Conservation (phyloP, 2,888 invertebrate species). For the Tachina lurida region DNA sequence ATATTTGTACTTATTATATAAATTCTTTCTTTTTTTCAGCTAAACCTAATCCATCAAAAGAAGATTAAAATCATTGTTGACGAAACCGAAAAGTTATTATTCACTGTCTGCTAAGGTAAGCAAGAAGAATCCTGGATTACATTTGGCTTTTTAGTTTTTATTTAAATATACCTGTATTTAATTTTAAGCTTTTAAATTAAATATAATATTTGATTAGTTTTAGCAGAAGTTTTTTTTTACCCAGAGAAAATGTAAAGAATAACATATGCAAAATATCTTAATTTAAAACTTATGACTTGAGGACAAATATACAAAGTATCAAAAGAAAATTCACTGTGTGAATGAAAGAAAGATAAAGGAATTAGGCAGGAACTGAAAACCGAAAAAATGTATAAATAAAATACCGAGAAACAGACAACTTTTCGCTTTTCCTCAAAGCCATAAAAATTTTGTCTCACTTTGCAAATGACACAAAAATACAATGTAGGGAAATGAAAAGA, state of each 20-base stretch:
- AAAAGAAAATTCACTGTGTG: neutral
- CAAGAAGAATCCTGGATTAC: neutral
- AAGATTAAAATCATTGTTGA: neutral
- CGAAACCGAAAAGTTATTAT: neutral
- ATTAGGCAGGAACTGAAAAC: neutral
- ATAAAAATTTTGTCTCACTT: constrained; percentile 47
- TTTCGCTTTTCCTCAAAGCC: constrained; percentile 50
- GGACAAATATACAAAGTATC: constrained; percentile 29
- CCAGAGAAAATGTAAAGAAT: neutral
- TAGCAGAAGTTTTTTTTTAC: constrained; percentile 3
- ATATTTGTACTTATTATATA: neutral
- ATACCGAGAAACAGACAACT: constrained; percentile 55
- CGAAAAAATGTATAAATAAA: constrained; percentile 36
- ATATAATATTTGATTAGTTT: constrained; percentile 46
- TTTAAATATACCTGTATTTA: constrained; percentile 6
- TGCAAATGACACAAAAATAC: constrained; percentile 2
- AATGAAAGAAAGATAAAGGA: neutral
- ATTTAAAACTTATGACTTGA: constrained; percentile 30
- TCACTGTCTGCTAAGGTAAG: neutral
- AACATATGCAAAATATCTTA: neutral
- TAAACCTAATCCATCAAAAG: constrained; percentile 28
- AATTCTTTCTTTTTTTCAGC: neutral
- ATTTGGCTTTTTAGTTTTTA: neutral
- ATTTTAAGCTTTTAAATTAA: constrained; percentile 8
- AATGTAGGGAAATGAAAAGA: constrained; percentile 21